Evolutionary conservation across 1,140 invertebrate genomes (phyloP), one percentile per base, ranked within the genome.

Genomic region (Vollenhovia emeryi): DNA sequence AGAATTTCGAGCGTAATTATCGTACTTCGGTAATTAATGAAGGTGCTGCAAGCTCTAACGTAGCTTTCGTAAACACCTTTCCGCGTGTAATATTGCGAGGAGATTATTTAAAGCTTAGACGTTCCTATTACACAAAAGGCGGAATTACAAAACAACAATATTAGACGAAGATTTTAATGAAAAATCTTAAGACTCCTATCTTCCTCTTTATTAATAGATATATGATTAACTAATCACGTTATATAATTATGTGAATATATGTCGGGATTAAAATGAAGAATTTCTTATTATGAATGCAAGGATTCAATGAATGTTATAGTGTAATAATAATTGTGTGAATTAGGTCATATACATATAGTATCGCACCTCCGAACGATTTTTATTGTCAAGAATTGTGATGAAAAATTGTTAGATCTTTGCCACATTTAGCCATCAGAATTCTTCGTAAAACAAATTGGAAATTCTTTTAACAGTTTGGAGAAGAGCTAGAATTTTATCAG

Each of bases 1-100:
- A 33, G n/a, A 79, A 64, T 69, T 64, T 73, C 40, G 21, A 1
- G 7, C 15, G 21, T 60, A 69, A 33, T 57, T 76, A 30, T 74
- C 80, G 33, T 66, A 43, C 40, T 60, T 48, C 15, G 36, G 40
- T 43, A 82, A 73, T 82, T 80, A 80, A 80, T 69, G 18, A 43
- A 71, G 27, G 27, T 52, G 0, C 24, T 52, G 50, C 33, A 33
- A 71, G 24, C 7, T 43, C 18, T 30, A 64, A 64, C 8, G 18
- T 71, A 8, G 40, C 71, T 80, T 55, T 66, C 21, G 21, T 27
- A 55, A 57, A 55, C 18, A 27, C 13, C 4, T 36, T 64, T 66
- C 4, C 45, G 15, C 18, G 33, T 13, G 6, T 3, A n/a, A 80
- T 18, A 80, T 15, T 60, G 13, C 60, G 2, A 64, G 7, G 30